These are phyloP conservation scores for Mycetomoellerius zeteki DNA, from an alignment of 1,140 invertebrate species.

Conservation along the genomic window DNA sequence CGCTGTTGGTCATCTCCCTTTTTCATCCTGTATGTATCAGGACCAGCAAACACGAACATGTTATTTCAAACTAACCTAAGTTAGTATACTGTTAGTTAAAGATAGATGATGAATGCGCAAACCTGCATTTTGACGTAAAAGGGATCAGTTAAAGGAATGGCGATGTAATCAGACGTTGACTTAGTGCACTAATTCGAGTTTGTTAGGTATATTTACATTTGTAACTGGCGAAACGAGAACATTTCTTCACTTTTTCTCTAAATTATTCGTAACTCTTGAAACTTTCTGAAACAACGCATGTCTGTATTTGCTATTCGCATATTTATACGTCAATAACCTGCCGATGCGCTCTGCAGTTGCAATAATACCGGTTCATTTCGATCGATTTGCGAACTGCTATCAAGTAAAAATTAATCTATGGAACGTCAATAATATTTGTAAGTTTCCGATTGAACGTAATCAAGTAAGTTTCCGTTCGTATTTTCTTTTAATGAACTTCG, in stretches of 20 bases:
- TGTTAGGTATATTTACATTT: conserved; percentile 10
- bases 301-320: not conserved
- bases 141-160: not conserved
- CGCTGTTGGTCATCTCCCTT: not conserved
- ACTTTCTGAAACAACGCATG: not conserved
- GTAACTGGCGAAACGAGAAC: not conserved
- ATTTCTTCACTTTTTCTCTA: not conserved
- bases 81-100: not conserved
- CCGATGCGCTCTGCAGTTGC: not conserved
- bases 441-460: conserved; percentile 35
- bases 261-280: not conserved
- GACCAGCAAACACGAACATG: not conserved
- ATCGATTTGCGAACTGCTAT: not conserved
- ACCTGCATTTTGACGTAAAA: conserved; percentile 3
- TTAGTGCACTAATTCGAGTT: not conserved
- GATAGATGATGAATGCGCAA: not conserved
- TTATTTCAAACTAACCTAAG: not conserved
- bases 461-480: conserved; percentile 44
- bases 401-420: conserved; percentile 41
- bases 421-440: conserved; percentile 23
- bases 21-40: not conserved
- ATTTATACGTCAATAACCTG: not conserved
- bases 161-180: conserved; percentile 7
- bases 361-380: not conserved
- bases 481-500: conserved; percentile 49